phyloP scores from a whole-genome alignment of 2,888 invertebrate genomes.

The Gastracanthus pulcherrimus region DNA sequence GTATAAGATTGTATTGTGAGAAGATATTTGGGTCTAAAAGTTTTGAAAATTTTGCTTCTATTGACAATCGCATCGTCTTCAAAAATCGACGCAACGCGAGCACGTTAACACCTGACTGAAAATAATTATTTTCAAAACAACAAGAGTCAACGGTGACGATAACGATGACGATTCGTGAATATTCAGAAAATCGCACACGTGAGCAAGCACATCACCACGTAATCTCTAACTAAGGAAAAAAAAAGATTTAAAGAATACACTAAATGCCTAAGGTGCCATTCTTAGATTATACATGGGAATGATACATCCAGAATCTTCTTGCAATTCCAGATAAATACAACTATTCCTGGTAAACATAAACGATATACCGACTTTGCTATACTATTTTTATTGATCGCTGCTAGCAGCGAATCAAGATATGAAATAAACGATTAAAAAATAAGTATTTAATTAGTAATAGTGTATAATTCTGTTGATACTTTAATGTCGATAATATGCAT shows the following conservation, averaged over 20 bases:
- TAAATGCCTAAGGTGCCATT: constrained; percentile 31
- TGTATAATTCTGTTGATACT: constrained; percentile 54
- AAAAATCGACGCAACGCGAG: too few species aligned
- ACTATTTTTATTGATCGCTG: constrained; percentile 46
- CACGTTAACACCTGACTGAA: too few species aligned
- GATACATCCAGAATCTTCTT: constrained; percentile 42
- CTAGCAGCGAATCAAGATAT: constrained; percentile 38
- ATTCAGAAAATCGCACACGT: not conserved
- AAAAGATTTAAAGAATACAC: not conserved
- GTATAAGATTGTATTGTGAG: constrained; percentile 23
- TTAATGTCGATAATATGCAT: constrained; percentile 56
- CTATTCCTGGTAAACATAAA: constrained; percentile 3
- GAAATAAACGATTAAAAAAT: constrained; percentile 48
- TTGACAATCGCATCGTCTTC: constrained; percentile 26
- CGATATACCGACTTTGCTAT: constrained; percentile 35
- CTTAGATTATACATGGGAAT: not conserved
- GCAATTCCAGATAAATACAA: constrained; percentile 17
- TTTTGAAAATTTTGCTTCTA: not conserved
- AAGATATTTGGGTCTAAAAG: constrained; percentile 4
- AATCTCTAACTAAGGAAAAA: not conserved
- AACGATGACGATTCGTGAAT: not conserved
- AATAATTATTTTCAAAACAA: too few species aligned
- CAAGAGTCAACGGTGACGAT: not conserved
- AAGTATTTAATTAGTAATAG: constrained; percentile 50
- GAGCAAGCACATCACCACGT: too few species aligned